phyloP scores from a whole-genome alignment of 2,797 vertebrate species.

The Pogoniulus pusillus region DNA sequence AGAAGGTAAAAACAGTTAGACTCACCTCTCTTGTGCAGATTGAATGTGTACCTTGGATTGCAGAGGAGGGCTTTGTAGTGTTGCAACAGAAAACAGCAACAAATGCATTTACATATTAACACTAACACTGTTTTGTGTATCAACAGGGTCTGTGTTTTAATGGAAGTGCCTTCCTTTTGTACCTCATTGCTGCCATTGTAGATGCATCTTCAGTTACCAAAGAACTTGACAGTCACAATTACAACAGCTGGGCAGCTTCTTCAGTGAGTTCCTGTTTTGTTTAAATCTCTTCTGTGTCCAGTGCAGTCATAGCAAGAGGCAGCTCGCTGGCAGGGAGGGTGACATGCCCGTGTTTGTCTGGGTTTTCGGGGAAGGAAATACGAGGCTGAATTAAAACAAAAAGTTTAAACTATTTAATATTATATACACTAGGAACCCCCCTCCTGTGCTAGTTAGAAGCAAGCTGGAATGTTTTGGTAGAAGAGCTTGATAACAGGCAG shows the following conservation, averaged over 20 bases:
- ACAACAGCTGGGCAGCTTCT: constrained; percentile 91
- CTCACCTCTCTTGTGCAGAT: background rate
- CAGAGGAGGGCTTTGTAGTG: background rate
- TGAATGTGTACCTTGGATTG: background rate
- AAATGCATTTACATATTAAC: background rate
- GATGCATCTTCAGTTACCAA: constrained; percentile 80
- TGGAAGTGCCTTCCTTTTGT: constrained; percentile 83
- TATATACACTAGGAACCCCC: too few relatives aligned
- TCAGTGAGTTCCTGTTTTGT: constrained; percentile 79
- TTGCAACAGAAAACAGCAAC: background rate
- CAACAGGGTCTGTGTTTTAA: constrained; percentile 86
- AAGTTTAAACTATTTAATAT: too few relatives aligned
- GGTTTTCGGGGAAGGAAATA: too few relatives aligned
- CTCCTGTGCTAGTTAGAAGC: too few relatives aligned
- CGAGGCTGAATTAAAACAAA: too few relatives aligned
- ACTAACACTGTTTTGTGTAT: background rate
- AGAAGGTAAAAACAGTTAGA: background rate
- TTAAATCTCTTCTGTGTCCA: background rate
- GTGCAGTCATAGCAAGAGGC: background rate
- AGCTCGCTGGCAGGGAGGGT: rapidly evolving
- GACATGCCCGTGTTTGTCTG: background rate
- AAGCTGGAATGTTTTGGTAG: too few relatives aligned
- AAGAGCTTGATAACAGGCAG: too few relatives aligned
- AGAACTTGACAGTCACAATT: constrained; percentile 83
- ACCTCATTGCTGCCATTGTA: constrained; percentile 85